phyloP scores from a whole-genome alignment of 2,797 vertebrate genomes.

The Otus scops region DNA sequence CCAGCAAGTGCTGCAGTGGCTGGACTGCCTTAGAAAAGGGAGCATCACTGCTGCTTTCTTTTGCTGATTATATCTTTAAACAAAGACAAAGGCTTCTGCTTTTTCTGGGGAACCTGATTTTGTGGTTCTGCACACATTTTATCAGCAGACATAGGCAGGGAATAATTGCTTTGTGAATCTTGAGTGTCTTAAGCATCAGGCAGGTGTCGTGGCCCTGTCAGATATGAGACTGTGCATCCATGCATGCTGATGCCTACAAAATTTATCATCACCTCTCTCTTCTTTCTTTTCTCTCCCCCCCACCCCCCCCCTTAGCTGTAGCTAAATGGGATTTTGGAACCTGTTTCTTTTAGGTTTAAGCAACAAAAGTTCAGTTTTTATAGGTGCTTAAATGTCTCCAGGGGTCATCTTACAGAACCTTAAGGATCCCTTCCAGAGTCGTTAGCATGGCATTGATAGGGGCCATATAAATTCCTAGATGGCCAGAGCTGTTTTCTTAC shows the following conservation, averaged over 20 bases:
- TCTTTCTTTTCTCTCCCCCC: not conserved
- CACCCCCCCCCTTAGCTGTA: not conserved
- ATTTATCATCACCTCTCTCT: not conserved
- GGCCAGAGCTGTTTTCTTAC: not conserved
- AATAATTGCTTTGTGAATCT: not conserved
- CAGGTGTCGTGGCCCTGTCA: not conserved
- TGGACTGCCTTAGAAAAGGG: not conserved
- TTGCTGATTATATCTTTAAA: not conserved
- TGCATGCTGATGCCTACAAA: not conserved
- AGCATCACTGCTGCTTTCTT: not conserved
- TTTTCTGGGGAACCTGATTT: not conserved
- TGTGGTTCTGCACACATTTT: not conserved
- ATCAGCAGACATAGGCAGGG: not conserved
- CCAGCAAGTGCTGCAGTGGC: accelerated
- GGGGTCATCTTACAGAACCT: not conserved
- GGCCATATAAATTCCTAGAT: not conserved
- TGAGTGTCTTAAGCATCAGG: not conserved
- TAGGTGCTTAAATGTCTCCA: not conserved
- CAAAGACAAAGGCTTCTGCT: not conserved
- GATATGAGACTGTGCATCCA: not conserved
- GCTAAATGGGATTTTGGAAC: not conserved
- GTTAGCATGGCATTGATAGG: not conserved
- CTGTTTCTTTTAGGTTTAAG: not conserved
- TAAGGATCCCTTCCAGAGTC: not conserved
- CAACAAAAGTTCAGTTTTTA: not conserved